Percentiles rank a stretch among this genome's conserved stretches.
phyloP scores from a whole-genome alignment of 2,797 vertebrate genomes.

The Heterohyrax brucei region DNA sequence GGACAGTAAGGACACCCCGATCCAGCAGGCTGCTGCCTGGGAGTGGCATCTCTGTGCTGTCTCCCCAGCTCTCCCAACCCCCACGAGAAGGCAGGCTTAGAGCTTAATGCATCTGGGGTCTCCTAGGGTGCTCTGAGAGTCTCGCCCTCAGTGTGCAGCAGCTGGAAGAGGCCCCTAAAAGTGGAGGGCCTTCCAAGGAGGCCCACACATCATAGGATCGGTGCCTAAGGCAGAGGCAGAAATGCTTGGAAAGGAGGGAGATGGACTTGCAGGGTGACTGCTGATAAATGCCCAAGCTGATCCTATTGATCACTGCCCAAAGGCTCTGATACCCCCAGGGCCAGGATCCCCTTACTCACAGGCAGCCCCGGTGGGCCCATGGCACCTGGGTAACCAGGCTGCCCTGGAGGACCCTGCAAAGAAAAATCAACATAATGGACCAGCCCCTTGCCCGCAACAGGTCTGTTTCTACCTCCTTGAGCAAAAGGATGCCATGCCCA shows the following conservation, averaged over 20 bases:
- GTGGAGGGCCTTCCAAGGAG: background rate
- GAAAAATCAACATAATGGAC: background rate
- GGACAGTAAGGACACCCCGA: background rate
- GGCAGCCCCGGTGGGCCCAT: conserved; percentile 96
- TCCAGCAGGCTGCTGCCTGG: background rate
- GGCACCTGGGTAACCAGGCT: conserved; percentile 95
- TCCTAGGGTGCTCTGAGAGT: background rate
- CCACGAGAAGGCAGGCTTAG: background rate
- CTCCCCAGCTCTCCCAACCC: background rate
- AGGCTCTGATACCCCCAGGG: background rate
- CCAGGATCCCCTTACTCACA: conserved; percentile 90
- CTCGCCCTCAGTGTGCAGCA: background rate
- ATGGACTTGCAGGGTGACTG: background rate
- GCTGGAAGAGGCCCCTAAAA: background rate
- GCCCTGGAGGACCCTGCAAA: conserved; percentile 95
- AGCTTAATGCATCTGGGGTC: background rate
- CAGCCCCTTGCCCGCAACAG: too few relatives aligned
- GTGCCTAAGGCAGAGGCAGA: background rate
- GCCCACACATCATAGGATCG: background rate
- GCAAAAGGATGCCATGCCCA: background rate
- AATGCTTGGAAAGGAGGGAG: background rate
- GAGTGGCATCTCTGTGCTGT: background rate
- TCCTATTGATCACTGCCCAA: background rate
- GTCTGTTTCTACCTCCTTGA: background rate
- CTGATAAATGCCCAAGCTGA: background rate